Percentiles rank a stretch among this genome's conserved stretches.
These are phyloP conservation scores for Rotaria socialis DNA, from an alignment of 2,888 invertebrate genomes.

Conservation along the genomic window DNA sequence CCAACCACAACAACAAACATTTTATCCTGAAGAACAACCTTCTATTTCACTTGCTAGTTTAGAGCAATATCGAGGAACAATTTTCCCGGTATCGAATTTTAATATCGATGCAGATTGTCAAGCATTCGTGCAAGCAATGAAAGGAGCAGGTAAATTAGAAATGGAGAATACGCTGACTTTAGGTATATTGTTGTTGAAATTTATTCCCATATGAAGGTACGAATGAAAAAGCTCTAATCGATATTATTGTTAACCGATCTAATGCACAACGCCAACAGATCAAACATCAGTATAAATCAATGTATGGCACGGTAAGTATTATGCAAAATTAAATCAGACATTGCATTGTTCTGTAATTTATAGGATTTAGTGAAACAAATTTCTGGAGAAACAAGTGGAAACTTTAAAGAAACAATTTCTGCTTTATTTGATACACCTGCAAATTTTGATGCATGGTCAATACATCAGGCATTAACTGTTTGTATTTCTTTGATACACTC, in stretches of 20 bases:
- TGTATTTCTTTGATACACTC: neutral
- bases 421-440: neutral
- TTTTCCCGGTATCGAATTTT: neutral
- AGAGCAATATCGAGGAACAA: constrained; percentile 14
- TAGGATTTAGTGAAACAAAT: neutral
- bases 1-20: neutral
- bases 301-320: neutral
- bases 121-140: neutral
- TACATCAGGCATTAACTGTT: neutral
- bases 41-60: neutral
- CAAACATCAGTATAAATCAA: neutral
- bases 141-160: neutral
- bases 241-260: constrained; percentile 32
- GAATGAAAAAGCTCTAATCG: neutral
- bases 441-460: neutral
- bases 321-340: neutral
- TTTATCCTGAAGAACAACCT: neutral
- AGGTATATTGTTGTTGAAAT: neutral
- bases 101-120: constrained; percentile 19
- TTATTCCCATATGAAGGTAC: neutral
- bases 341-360: neutral
- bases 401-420: neutral
- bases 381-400: neutral
- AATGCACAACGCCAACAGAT: constrained; percentile 32
- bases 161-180: neutral